Percentiles rank a stretch among this genome's conserved stretches.
These are phyloP conservation scores for Cerceris ruficornis DNA, from an alignment of 2,888 invertebrate species.

Conservation along the genomic window DNA sequence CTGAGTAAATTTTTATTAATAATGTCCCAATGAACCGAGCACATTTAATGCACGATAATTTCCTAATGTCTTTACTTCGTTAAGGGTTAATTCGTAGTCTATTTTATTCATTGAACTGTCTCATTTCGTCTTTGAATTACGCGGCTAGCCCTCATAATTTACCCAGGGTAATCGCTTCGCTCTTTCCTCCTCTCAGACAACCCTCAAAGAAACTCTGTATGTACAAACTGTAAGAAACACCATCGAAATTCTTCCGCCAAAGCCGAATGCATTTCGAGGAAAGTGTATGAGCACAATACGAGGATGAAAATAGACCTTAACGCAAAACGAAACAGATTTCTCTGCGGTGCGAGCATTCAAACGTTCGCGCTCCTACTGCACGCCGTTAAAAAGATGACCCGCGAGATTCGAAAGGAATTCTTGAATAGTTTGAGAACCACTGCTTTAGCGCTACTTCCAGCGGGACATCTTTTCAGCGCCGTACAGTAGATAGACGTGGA, in stretches of 20 bases:
- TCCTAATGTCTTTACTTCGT: not conserved
- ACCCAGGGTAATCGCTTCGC: too few species aligned
- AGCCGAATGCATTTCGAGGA: slow-evolving; percentile 46
- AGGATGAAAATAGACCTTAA: slow-evolving; percentile 41
- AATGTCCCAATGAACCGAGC: too few species aligned
- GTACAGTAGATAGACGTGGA: slow-evolving; percentile 34
- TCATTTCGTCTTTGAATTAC: too few species aligned
- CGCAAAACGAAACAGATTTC: slow-evolving; percentile 44
- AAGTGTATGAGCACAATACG: slow-evolving; percentile 38
- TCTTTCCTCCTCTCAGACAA: not conserved
- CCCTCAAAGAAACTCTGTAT: not conserved
- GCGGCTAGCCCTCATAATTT: too few species aligned
- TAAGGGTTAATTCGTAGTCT: not conserved
- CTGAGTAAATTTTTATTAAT: too few species aligned
- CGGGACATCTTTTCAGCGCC: too few species aligned
- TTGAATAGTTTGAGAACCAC: too few species aligned
- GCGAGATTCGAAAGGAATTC: too few species aligned
- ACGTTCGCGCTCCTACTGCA: slow-evolving; percentile 12
- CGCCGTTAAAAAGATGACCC: too few species aligned
- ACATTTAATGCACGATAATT: too few species aligned
- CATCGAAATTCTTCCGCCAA: not conserved
- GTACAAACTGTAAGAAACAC: too few species aligned
- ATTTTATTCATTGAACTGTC: not conserved
- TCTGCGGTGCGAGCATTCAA: slow-evolving; percentile 50
- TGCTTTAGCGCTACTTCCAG: too few species aligned